phyloP scores from a whole-genome alignment of 2,113 vertebrate species.

The Myrmophylax atrothorax region DNA sequence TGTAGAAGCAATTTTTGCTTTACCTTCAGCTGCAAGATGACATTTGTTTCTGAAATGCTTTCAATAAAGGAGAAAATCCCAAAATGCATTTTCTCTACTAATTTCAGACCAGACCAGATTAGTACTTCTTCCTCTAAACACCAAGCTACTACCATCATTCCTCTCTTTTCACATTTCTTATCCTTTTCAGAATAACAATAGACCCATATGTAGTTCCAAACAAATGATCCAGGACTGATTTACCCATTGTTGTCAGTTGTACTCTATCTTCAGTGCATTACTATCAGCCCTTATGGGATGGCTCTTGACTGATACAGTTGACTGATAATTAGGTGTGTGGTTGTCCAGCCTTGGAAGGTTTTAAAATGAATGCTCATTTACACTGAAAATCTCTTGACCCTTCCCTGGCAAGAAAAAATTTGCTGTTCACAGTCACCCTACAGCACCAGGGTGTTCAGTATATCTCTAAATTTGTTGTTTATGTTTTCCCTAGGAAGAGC shows the following conservation, averaged over 20 bases:
- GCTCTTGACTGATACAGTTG: neutral
- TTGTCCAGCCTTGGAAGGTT: neutral
- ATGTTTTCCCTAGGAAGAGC: neutral
- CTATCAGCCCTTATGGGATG: neutral
- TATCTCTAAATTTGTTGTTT: neutral
- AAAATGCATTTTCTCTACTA: neutral
- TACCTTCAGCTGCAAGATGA: neutral
- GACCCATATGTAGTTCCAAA: neutral
- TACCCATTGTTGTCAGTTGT: neutral
- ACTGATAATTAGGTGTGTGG: neutral
- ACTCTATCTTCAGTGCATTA: neutral
- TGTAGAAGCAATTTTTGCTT: neutral
- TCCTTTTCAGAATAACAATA: neutral
- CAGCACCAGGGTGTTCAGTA: fast-evolving
- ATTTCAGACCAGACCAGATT: neutral
- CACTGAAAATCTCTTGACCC: neutral
- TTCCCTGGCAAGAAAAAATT: neutral
- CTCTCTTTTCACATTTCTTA: neutral
- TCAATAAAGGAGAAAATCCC: neutral
- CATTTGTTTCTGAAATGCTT: neutral
- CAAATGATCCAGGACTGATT: neutral
- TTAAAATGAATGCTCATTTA: neutral
- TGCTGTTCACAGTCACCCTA: neutral
- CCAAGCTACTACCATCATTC: fast-evolving
- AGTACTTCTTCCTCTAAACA: neutral